Evolutionary conservation across 2,113 vertebrate genomes (phyloP).

Genomic region (Ochotona curzoniae): DNA sequence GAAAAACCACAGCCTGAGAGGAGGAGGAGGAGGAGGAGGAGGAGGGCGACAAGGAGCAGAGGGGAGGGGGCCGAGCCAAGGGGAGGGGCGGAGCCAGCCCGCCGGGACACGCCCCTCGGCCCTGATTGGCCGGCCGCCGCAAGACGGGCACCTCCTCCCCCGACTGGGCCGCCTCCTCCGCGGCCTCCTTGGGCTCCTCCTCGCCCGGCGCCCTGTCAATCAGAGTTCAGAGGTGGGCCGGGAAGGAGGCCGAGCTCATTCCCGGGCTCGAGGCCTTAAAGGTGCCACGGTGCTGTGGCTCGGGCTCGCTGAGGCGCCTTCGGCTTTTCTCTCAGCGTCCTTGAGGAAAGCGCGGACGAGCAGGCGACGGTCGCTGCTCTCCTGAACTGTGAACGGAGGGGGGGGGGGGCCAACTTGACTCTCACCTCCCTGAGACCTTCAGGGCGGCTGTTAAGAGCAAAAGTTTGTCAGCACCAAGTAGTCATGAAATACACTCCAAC

Average conservation of each 20-base stretch:
- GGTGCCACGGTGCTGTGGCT: not conserved
- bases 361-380: not conserved
- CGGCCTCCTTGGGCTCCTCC: conserved; percentile 74
- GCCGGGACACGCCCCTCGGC: not conserved
- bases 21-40: conserved; percentile 52
- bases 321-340: not conserved
- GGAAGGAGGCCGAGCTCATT: conserved; percentile 65
- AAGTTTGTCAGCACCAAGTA: conserved; percentile 46
- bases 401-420: conserved; percentile 42
- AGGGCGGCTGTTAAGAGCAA: not conserved
- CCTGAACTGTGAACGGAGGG: not conserved
- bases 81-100: conserved; percentile 37
- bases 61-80: conserved; percentile 4
- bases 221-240: conserved; percentile 80
- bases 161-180: not conserved
- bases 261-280: conserved; percentile 75
- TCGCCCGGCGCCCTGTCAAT: conserved; percentile 76
- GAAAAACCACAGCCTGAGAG: conserved; percentile 81
- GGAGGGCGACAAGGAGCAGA: not conserved
- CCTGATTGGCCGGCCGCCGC: conserved; percentile 67
- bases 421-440: not conserved
- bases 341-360: conserved; percentile 25
- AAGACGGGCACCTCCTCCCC: conserved; percentile 55
- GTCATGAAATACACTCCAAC: not conserved
- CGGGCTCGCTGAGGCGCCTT: not conserved